Evolutionary conservation across 2,888 invertebrate genomes (phyloP), one percentile per base, ranked within the genome.

Genomic region (Tiliacea citrago): DNA sequence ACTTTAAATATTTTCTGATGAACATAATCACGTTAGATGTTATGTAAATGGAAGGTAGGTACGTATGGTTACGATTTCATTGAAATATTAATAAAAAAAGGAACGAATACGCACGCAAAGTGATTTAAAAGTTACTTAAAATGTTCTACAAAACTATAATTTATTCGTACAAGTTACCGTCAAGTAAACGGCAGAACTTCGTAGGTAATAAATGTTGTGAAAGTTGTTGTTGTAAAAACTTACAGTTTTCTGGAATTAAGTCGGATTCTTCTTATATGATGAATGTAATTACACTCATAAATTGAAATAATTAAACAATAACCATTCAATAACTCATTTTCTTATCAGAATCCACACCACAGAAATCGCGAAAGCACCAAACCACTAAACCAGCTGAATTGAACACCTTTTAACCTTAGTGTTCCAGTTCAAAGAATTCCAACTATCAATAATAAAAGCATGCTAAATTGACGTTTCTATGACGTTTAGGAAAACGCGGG

Each of bases 171-270:
- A 6, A n/a, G 12, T 13, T 21, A 16, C 0, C 6, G 21, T 45
- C 29, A 49, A 60, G 29, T 80, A 80, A 29, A 68, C 83, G 73
- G 63, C 42, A 68, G 35, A 79, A 72, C 51, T 72, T 65, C 9
- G 18, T 58, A 47, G n/a, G n/a, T n/a, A n/a, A n/a, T n/a, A n/a
- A n/a, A 18, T 42, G 29, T 65, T 55, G 65, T 53, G 68, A 83
- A 79, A 83, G 74, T 69, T 49, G 16, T 8, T 73, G 12, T 53
- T 39, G 21, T 35, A 57, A 68, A 66, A 49, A 83, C 81, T 81
- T 83, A 81, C 81, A 57, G 47, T 66, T 47, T 62, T 53, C 39
- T 53, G 47, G 51, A n/a, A 74, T 55, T 47, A 2, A 42, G 24
- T 79, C 42, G 55, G 61, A 66, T 57, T 58, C 24, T 61, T 61